A percentile compares a stretch with the other conserved stretches of the same genome.
Conservation (phyloP, 2,888 invertebrate genomes). For the Platycheirus rosarum region DNA sequence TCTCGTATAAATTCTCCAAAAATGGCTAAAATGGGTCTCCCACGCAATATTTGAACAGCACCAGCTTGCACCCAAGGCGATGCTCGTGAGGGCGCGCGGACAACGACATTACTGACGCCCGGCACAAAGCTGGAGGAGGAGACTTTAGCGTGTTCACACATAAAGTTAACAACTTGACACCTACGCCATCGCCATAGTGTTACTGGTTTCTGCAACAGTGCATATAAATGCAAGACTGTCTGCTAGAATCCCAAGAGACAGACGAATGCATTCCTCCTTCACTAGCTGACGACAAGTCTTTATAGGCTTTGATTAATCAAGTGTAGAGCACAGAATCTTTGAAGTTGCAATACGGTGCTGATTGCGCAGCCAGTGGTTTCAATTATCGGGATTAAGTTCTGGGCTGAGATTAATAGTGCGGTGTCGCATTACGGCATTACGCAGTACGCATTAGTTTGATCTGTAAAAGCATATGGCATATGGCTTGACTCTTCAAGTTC, state of each 20-base stretch:
- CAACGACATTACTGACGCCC: slow-evolving; percentile 12
- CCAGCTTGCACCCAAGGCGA: slow-evolving; percentile 34
- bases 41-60: slow-evolving; percentile 42
- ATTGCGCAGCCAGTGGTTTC: slow-evolving; percentile 53
- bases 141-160: slow-evolving; percentile 63
- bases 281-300: slow-evolving; percentile 1
- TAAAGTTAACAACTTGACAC: slow-evolving; percentile 69
- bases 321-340: slow-evolving; percentile 45
- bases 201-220: slow-evolving; percentile 33
- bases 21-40: slow-evolving; percentile 71
- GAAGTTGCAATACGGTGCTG: slow-evolving; percentile 8
- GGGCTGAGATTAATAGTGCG: slow-evolving; percentile 47
- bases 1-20: slow-evolving; percentile 66
- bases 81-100: background rate
- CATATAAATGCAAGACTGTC: slow-evolving; percentile 50
- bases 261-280: slow-evolving; percentile 25
- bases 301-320: slow-evolving; percentile 63
- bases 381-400: slow-evolving; percentile 69
- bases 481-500: slow-evolving; percentile 41
- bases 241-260: slow-evolving; percentile 15
- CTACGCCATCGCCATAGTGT: slow-evolving; percentile 48
- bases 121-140: slow-evolving; percentile 26
- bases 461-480: background rate
- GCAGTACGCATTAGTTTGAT: background rate
- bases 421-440: slow-evolving; percentile 18